Evolutionary conservation across 2,797 vertebrate genomes (phyloP), one percentile per base, ranked within the genome.

Genomic region (Ataeniobius toweri): DNA sequence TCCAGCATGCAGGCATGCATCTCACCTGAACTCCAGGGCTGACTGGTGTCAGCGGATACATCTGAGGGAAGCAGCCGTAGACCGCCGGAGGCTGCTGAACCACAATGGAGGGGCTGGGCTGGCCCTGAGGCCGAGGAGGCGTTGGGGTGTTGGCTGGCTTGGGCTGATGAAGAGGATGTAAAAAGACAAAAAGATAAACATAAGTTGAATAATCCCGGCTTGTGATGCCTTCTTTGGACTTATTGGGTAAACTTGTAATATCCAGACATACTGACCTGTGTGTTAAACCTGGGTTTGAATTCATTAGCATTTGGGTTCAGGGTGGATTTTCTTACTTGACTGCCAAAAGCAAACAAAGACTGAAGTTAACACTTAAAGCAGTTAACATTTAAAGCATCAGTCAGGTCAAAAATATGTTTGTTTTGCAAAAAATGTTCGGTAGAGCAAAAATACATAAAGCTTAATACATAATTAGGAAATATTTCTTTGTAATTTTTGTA

Each of bases 281-380:
- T 94, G 86, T 94, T 95, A 89, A 98, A 98, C 83, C 98, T 96
- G 84, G 98, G 98, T 90, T 99, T 99, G 94, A 99, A 99, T 87
- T 99, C 98, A 89, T 99, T 98, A 80, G 98, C 98, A 81, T 99
- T 99, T 69, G 98, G 98, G 92, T 99, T 99, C 90, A 99, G 92
- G 39, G 98, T 99, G 73, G 98, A 99, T 95, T 99, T 99, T 92
- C 97, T 96, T 83, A 99, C 97, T 97, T 98, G 98, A 93, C 98
- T 99, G 91, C 73, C 93, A 50, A 85, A 67, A 78, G 73, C 85
- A 71, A 85, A 48, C 18, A 88, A 79, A 79, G 3, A 74, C 8
- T 53, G 16, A 67, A 59, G 10, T 76, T 69, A 41, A 71, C 0
- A 41, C 41, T 73, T 12, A 36, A 69, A n/a, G 4, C 24, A 71